Base-by-base conservation (phyloP, 2,888 invertebrate species). In the Miltochrista miniata region DNA sequence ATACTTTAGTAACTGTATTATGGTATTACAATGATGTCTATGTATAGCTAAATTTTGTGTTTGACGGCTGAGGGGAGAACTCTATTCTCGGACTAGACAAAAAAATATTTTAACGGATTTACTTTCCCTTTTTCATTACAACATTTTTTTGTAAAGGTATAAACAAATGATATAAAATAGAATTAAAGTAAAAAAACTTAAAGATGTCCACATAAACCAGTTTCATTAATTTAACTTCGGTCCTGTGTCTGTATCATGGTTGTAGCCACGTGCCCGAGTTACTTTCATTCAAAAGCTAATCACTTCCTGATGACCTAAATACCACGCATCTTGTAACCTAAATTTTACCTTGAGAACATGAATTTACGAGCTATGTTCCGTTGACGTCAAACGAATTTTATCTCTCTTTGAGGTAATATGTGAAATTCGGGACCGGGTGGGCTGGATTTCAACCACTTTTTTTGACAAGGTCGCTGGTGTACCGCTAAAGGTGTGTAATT, bases 211-310 rank as follows among this genome's bases (percentile, higher is more conserved):
- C 18, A 24, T 2, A 24, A 24, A 24, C 18, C 18, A 24, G 18
- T 24, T 4, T 4, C 18, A 24, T 4, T 5, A 24, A 24, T 24
- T 24, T 24, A 24, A 24, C 54, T 65, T 50, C 69, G 65, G 54
- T 0, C 30, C 1, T 5, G 1, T 44, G 39, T 36, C 36, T 59
- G 29, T 47, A 4, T 45, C 10, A 13, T 46, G 46, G 11, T 31
- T 48, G 54, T 60, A 60, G 54, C 71, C 85, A 79, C 84, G 85
- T 83, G 83, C 83, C 76, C 43, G 47, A 66, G 66, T 69, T 70
- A 70, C 75, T 74, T 70, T 63, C 59, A 57, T 60, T 56, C 57
- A 51, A 10, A 48, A 54, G 51, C 50, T 51, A 55, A 48, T 53
- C 54, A 46, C 48, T 52, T 59, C 56, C 58, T 54, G 48, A 49